Evolutionary conservation across 2,797 vertebrate genomes (phyloP), one percentile per base, ranked within the genome.

Genomic region (Poecilia wingei): DNA sequence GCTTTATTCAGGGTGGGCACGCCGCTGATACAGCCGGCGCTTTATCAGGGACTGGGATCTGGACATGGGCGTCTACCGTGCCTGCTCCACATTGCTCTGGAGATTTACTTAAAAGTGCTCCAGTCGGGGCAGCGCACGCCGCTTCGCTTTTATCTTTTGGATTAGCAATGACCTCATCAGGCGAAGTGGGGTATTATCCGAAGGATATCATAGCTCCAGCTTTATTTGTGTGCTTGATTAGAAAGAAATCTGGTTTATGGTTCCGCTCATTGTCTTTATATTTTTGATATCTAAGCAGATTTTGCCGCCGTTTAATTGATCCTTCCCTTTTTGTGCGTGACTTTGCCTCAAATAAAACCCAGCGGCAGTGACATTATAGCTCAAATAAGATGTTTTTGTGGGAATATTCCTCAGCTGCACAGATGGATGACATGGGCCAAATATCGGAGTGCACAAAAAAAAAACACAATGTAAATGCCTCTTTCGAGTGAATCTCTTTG

Each of bases 341-440:
- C 78, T 74, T 73, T 33, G 83, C 87, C 86, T 90, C 90, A 95
- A 92, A 94, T 91, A 93, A 92, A 95, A 94, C 92, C 94, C 86
- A 83, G 79, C 71, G 85, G 84, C 85, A 83, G 91, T 94, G 92
- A 93, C 93, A 92, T 94, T 91, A 93, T 80, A 79, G 85, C 86
- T 90, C 85, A 94, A 95, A 95, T 94, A 91, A 92, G 90, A 94
- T 87, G 90, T 92, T 95, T 94, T 86, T 92, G 51, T 91, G 89
- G 90, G 91, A 93, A 95, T 92, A 91, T 94, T 18, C 87, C 86
- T 85, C 68, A 61, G 79, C 78, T 87, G 83, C 77, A 77, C 82
- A 82, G 85, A 72, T 85, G 91, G 90, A 93, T 94, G 87, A 94
- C 94, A 93, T 91, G 55, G 59, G 61, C 78, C 46, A 82, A 93